Conservation (phyloP, 2,888 invertebrate species). For the Tenthredo amoena region DNA sequence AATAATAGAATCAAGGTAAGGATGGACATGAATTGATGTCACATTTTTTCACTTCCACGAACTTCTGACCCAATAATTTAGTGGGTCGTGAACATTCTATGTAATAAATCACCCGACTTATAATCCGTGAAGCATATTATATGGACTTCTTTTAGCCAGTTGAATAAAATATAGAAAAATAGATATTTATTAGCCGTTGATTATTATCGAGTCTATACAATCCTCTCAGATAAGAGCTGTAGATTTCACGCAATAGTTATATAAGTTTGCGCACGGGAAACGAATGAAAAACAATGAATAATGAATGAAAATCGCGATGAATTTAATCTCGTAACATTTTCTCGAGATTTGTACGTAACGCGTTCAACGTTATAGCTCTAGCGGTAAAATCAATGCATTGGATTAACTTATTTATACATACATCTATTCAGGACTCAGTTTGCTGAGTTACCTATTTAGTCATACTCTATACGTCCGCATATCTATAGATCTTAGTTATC, state of each 20-base stretch:
- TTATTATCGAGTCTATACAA: too few species aligned
- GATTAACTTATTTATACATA: not conserved
- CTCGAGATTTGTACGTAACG: not conserved
- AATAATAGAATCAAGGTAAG: not conserved
- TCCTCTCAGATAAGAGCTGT: too few species aligned
- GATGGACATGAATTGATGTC: slow-evolving; percentile 18
- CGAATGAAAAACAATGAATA: not conserved
- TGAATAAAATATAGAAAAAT: not conserved
- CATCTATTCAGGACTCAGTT: not conserved
- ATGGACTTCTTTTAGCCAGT: not conserved
- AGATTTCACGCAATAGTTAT: not conserved
- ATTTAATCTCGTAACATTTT: not conserved
- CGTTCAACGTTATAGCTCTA: not conserved
- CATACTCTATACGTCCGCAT: not conserved
- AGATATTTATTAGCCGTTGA: too few species aligned
- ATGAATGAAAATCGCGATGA: not conserved
- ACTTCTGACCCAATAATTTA: slow-evolving; percentile 71
- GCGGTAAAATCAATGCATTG: not conserved
- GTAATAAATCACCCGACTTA: not conserved
- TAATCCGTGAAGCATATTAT: not conserved
- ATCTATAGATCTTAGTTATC: not conserved
- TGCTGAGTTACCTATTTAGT: not conserved
- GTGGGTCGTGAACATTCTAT: slow-evolving; percentile 58
- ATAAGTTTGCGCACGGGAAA: not conserved
- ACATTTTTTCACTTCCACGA: slow-evolving; percentile 65